These are phyloP conservation scores for Macrophya alboannulata DNA, from an alignment of 2,888 invertebrate genomes.

Conservation along the genomic window DNA sequence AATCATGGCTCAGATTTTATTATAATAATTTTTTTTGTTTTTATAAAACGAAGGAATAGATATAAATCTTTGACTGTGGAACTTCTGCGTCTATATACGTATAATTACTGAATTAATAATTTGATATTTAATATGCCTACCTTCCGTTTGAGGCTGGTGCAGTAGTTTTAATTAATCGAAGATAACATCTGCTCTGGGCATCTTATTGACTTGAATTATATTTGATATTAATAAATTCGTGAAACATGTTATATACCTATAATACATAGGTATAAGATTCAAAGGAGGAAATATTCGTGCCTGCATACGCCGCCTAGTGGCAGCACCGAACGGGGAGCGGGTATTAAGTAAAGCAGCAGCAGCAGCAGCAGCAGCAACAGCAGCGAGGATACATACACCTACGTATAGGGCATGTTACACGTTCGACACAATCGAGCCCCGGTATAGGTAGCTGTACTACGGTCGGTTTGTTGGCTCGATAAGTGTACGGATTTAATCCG, in stretches of 20 bases:
- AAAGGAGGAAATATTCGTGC: not conserved
- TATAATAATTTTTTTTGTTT: too few relatives aligned
- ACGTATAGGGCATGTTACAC: too few relatives aligned
- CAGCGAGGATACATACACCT: not conserved
- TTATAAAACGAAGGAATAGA: not conserved
- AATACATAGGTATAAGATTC: not conserved
- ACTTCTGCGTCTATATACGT: not conserved
- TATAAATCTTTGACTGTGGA: not conserved
- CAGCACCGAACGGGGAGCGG: conserved; percentile 61
- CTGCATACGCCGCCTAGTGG: conserved; percentile 58
- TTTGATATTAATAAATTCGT: not conserved
- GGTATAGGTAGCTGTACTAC: not conserved
- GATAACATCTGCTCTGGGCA: not conserved
- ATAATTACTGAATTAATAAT: not conserved
- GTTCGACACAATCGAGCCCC: conserved; percentile 15
- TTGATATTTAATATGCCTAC: not conserved
- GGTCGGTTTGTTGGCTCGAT: conserved; percentile 11
- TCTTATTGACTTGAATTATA: not conserved
- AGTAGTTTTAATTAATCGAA: not conserved
- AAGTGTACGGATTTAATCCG: conserved; percentile 39
- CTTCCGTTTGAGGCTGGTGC: not conserved
- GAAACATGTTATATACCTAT: not conserved
- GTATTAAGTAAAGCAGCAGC: not conserved
- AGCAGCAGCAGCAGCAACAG: not conserved
- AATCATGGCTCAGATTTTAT: too few relatives aligned